Evolutionary conservation across 2,113 vertebrate genomes (phyloP).

Genomic region (Rhombomys opimus): DNA sequence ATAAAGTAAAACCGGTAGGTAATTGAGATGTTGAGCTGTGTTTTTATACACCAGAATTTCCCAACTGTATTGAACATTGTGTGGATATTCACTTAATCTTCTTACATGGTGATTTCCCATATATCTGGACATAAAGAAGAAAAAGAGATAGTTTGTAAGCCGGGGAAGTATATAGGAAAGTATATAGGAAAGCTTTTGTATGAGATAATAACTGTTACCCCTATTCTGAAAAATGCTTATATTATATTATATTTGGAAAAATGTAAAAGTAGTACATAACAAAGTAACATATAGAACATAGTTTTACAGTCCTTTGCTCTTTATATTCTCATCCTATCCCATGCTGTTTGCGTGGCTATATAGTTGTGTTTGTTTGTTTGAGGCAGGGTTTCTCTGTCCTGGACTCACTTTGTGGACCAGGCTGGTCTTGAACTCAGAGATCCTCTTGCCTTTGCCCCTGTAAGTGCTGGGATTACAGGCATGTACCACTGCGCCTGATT

Average conservation of each 20-base stretch:
- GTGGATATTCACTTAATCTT: background rate
- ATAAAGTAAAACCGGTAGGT: conserved; percentile 13
- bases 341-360: background rate
- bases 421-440: no score
- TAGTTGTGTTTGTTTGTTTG: no score
- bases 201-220: background rate
- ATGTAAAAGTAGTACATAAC: conserved; percentile 35
- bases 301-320: background rate
- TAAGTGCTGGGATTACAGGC: no score
- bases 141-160: background rate
- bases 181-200: background rate
- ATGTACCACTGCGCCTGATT: no score
- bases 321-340: background rate
- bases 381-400: no score
- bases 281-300: background rate
- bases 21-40: background rate
- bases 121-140: background rate
- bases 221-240: background rate
- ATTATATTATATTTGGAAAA: conserved; percentile 1
- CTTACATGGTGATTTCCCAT: background rate
- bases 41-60: background rate
- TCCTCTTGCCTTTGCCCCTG: no score
- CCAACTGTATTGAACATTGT: background rate
- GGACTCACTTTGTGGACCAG: no score
- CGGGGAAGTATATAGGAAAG: background rate